These are phyloP conservation scores for Odocoileus hemionus DNA, from an alignment of 2,113 vertebrate species.

Conservation along the genomic window DNA sequence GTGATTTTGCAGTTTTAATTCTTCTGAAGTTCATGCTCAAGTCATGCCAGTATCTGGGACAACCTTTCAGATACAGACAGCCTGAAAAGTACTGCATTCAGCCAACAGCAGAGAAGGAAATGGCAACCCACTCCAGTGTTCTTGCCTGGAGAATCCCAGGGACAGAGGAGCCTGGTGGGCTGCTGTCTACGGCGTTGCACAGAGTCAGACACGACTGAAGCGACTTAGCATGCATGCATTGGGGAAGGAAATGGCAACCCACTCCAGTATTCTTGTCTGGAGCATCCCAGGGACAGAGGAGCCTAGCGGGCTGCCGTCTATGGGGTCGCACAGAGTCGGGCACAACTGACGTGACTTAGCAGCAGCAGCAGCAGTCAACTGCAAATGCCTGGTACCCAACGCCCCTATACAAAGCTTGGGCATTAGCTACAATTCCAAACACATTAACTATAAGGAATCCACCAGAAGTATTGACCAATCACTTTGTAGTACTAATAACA, in stretches of 20 bases:
- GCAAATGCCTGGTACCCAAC: not conserved
- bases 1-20: not conserved
- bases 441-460: not conserved
- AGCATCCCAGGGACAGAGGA: not conserved
- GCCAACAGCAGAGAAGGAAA: not conserved
- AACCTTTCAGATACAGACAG: not conserved
- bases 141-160: not conserved
- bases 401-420: not conserved
- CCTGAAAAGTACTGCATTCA: not conserved
- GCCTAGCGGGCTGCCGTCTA: not conserved
- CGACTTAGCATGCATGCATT: not conserved
- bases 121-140: not conserved
- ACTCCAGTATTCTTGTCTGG: not conserved
- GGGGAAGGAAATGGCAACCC: not conserved
- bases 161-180: not conserved
- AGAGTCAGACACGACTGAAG: not conserved
- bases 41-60: not conserved
- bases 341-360: accelerated
- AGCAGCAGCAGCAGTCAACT: not conserved
- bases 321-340: not conserved
- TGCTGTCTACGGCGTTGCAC: accelerated
- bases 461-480: not conserved
- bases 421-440: not conserved
- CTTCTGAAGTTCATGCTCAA: not conserved
- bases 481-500: not conserved